These are phyloP conservation scores for Pachyseris speciosa DNA, from an alignment of 64 coral and sea anemone species.

Conservation along the genomic window DNA sequence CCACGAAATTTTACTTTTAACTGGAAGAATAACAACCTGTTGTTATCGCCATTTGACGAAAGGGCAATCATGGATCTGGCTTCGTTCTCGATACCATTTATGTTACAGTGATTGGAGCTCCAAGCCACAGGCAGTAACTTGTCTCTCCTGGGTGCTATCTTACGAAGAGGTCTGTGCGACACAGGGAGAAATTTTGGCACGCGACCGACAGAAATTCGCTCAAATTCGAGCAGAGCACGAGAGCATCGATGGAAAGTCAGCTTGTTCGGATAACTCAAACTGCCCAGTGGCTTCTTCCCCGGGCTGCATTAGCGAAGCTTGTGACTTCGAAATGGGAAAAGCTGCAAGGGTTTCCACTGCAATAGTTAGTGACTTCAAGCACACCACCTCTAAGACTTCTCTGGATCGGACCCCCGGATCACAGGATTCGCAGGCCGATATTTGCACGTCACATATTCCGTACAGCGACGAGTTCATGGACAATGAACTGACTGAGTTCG, in stretches of 20 bases:
- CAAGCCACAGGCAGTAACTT: not conserved
- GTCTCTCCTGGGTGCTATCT: not conserved
- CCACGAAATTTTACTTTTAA: not conserved
- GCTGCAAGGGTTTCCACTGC: too few relatives aligned
- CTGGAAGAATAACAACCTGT: conserved; percentile 8
- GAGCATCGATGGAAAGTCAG: not conserved
- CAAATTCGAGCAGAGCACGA: not conserved
- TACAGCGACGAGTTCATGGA: not conserved
- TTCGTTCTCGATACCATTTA: conserved; percentile 1
- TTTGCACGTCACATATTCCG: not conserved
- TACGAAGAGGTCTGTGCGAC: not conserved
- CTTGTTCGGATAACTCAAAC: not conserved
- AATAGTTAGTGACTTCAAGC: not conserved
- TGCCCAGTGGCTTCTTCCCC: not conserved
- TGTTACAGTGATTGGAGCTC: conserved; percentile 27
- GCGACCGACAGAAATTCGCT: not conserved
- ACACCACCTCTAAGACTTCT: not conserved
- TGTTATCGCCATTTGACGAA: conserved; percentile 21
- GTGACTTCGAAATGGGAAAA: too few relatives aligned
- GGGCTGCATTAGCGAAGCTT: not conserved
- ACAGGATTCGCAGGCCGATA: not conserved
- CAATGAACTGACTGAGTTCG: not conserved
- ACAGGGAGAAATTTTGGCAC: not conserved
- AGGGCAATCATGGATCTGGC: conserved; percentile 35
- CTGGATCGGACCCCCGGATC: not conserved